Evolutionary conservation across 2,113 vertebrate genomes (phyloP).

Genomic region (Xiphias gladius): DNA sequence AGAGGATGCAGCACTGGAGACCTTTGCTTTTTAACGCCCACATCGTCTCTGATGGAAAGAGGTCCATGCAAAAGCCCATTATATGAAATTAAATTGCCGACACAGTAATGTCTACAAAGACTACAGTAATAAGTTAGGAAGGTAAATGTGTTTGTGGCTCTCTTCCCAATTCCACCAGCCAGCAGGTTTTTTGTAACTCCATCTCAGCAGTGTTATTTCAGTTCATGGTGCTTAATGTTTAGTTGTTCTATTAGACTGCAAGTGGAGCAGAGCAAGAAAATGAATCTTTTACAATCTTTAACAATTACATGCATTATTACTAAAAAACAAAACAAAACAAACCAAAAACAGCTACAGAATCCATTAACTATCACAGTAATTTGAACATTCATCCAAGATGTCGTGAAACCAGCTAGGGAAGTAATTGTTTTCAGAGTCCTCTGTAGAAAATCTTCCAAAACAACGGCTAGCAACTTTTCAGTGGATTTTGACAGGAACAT

Average conservation of each 20-base stretch:
- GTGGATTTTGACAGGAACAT: not conserved
- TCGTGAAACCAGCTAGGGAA: not conserved
- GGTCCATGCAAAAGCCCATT: slow-evolving; percentile 1
- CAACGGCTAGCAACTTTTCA: not conserved
- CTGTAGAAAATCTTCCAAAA: no score
- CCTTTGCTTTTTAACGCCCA: slow-evolving; percentile 53
- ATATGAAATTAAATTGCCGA: slow-evolving; percentile 17
- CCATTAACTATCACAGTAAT: not conserved
- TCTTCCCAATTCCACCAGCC: not conserved
- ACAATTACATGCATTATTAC: not conserved
- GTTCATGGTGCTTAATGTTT: not conserved
- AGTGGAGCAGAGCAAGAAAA: not conserved
- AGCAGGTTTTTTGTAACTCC: not conserved
- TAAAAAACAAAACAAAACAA: no score
- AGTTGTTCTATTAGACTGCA: not conserved
- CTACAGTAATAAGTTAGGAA: not conserved
- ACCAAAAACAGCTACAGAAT: not conserved
- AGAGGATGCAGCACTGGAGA: slow-evolving; percentile 26
- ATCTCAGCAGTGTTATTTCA: not conserved
- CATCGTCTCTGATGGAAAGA: slow-evolving; percentile 11
- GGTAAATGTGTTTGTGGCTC: not conserved
- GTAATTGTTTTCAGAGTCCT: no score
- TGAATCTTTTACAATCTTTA: not conserved
- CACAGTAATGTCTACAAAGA: slow-evolving; percentile 5
- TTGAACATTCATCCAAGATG: not conserved